Conservation (phyloP, 1,140 invertebrate genomes). For the Neotoxoptera formosana region DNA sequence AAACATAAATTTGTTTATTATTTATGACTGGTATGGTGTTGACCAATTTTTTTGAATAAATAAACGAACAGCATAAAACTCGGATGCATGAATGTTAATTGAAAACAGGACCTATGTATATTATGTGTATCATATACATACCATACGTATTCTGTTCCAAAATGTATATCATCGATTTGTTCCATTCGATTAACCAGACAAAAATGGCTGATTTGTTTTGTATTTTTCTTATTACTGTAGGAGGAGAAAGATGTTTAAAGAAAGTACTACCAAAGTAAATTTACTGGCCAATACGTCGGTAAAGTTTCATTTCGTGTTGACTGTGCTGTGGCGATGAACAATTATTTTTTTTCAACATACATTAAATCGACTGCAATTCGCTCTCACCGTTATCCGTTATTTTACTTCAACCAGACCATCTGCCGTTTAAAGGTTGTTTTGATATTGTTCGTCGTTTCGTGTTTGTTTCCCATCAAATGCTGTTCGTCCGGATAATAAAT, state of each 20-base stretch:
- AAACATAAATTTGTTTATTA: background rate
- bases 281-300: background rate
- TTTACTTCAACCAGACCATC: background rate
- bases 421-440: conserved; percentile 12
- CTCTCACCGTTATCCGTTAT: background rate
- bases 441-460: conserved; percentile 8
- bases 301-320: background rate
- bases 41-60: background rate
- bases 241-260: background rate
- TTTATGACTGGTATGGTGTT: background rate
- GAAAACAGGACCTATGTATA: background rate
- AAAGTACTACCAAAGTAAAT: background rate
- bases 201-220: background rate
- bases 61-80: background rate
- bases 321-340: background rate
- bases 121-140: background rate
- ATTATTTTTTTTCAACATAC: conserved; percentile 24
- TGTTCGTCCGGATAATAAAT: background rate
- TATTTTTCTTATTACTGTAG: background rate
- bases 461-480: conserved; percentile 15
- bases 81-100: background rate
- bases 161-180: background rate
- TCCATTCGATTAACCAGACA: background rate
- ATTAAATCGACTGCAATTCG: conserved; percentile 7
- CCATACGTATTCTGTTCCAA: no score